phyloP scores from a whole-genome alignment of 2,113 vertebrate genomes.

The Semnornis frantzii region DNA sequence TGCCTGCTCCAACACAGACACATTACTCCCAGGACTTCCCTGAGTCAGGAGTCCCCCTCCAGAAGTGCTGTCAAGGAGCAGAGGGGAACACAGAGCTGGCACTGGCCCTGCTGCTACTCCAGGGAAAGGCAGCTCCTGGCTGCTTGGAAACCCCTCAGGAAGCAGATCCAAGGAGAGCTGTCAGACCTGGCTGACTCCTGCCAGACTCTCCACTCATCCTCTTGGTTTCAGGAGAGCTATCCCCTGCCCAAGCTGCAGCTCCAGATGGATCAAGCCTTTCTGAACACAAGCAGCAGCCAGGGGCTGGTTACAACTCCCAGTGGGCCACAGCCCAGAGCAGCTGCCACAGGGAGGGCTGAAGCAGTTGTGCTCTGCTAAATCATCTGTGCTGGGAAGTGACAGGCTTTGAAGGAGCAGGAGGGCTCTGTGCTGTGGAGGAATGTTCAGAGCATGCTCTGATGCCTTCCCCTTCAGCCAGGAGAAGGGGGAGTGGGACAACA shows the following conservation, averaged over 20 bases:
- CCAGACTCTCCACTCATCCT: not conserved
- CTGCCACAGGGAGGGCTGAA: not conserved
- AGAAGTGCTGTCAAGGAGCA: not conserved
- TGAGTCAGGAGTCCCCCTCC: too few species aligned
- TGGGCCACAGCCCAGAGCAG: not conserved
- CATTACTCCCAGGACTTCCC: not conserved
- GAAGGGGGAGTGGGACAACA: too few species aligned
- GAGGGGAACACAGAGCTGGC: not conserved
- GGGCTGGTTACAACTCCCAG: not conserved
- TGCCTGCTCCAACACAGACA: not conserved
- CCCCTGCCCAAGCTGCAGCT: not conserved
- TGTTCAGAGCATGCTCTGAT: not conserved
- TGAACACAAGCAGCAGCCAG: not conserved
- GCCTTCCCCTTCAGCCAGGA: not conserved
- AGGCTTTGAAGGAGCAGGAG: not conserved
- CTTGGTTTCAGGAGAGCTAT: too few species aligned
- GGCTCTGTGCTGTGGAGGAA: not conserved
- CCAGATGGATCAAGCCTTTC: not conserved
- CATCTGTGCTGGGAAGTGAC: accelerated
- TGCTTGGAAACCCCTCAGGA: not conserved
- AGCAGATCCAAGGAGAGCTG: not conserved
- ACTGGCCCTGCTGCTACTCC: not conserved
- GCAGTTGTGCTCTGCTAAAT: accelerated
- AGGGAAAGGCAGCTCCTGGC: not conserved
- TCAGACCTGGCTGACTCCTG: not conserved